Evolutionary conservation across 2,113 vertebrate genomes (phyloP).

Genomic region (Phodopus roborovskii): DNA sequence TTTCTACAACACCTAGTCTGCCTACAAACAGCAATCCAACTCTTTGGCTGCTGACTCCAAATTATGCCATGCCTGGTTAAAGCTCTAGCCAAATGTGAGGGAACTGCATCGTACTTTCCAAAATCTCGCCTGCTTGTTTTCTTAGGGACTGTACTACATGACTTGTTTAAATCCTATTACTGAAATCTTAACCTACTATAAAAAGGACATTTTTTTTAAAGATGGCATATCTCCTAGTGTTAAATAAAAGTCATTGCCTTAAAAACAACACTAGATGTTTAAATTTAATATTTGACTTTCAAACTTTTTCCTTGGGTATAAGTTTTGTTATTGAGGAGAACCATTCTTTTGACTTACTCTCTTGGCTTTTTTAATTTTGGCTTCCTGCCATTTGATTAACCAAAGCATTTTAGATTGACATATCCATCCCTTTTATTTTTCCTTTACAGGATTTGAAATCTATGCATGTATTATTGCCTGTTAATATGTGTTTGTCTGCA

Average conservation of each 20-base stretch:
- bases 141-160: not conserved
- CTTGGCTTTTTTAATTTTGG: constrained; percentile 11
- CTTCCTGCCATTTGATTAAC: constrained; percentile 18
- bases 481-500: not conserved
- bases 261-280: not conserved
- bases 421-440: constrained; percentile 5
- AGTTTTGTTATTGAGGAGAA: constrained; percentile 22
- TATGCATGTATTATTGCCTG: not conserved
- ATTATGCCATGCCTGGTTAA: not conserved
- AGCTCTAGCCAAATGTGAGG: not conserved
- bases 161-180: constrained; percentile 30
- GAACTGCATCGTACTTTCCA: not conserved
- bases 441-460: not conserved
- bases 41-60: constrained; percentile 25
- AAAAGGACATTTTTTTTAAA: constrained; percentile 4
- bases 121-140: not conserved
- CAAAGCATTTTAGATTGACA: constrained; percentile 44
- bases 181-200: not conserved
- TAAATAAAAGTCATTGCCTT: not conserved
- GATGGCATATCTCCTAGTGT: not conserved
- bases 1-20: constrained; percentile 64
- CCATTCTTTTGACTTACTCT: not conserved
- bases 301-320: not conserved
- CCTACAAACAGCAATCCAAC: constrained; percentile 21
- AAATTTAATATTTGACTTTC: constrained; percentile 50